Base-by-base conservation (phyloP, 2,888 invertebrate genomes). In the Arrhopalites spinosus region DNA sequence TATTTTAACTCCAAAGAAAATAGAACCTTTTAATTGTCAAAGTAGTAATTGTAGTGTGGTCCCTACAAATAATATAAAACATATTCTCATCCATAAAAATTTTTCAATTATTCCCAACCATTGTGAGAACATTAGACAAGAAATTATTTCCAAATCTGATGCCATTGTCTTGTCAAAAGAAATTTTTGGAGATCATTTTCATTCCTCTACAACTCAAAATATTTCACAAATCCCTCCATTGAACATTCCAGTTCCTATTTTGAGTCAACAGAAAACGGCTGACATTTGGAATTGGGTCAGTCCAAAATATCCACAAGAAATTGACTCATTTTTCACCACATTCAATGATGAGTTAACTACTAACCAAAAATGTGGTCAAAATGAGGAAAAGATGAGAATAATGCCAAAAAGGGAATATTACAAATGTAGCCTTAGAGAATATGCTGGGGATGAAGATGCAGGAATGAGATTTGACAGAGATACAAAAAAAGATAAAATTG, bases 241-340 rank as follows among this genome's bases (percentile, higher is more conserved):
- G n/a, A n/a, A n/a, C n/a, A n/a, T 30, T 45, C n/a, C 47, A 68
- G 25, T n/a, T 5, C 43, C 36, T n/a, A 20, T 2, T 3, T 17
- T 61, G 15, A 36, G 36, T 71, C 23, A 17, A 56, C 30, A 59
- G 20, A 71, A 71, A 71, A 25, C 7, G 30, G 71, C 59, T 7
- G 71, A 56, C 13, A 73, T 73, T 63, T 73, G 72, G 72, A 63
- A 73, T 11, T 73, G 72, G 72, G 61, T 63, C 23, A 71, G 59
- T 59, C 59, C 71, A 17, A 25, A 56, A 25, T 71, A 43, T 25
- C 13, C 66, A 3, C 36, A 36, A 7, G 11, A 36, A 36, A 36
- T 36, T 11, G 5, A 3, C 5, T 3, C 5, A 7, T 36, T 36
- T 11, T 36, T 36, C 36, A 3, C 36, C 11, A 11, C 5, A 36